Evolutionary conservation across 2,888 invertebrate species (phyloP).

Genomic region (Sphaerophoria taeniata): DNA sequence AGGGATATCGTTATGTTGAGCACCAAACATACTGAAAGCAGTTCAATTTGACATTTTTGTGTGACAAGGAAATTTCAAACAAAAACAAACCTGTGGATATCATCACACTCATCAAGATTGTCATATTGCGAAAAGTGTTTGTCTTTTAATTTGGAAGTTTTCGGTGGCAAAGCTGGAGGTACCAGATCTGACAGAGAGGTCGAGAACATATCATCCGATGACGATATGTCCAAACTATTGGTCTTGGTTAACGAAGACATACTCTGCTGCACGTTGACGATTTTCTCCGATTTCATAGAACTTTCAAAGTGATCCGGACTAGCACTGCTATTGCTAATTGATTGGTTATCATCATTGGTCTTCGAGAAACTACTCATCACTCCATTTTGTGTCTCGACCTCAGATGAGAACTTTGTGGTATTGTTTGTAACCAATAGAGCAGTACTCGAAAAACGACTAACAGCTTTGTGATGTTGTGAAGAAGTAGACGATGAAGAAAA

Average conservation of each 20-base stretch:
- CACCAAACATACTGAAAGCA: conserved; percentile 74
- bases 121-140: conserved; percentile 88
- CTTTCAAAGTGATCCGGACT: conserved; percentile 75
- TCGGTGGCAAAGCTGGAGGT: conserved; percentile 86
- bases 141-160: conserved; percentile 84
- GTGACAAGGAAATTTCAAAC: neutral
- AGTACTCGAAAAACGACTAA: conserved; percentile 68
- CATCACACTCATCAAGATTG: conserved; percentile 86
- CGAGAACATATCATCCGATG: conserved; percentile 74
- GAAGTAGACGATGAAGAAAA: conserved; percentile 37
- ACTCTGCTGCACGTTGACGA: conserved; percentile 75
- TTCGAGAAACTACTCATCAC: conserved; percentile 47
- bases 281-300: conserved; percentile 75
- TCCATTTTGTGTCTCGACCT: conserved; percentile 58
- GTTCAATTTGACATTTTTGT: neutral
- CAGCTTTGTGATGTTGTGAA: conserved; percentile 63
- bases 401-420: conserved; percentile 46
- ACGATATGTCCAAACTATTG: conserved; percentile 77
- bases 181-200: conserved; percentile 72
- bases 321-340: conserved; percentile 75
- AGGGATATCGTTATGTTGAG: conserved; percentile 82
- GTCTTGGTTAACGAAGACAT: conserved; percentile 76
- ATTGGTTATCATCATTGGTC: conserved; percentile 74
- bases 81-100: conserved; percentile 81
- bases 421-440: conserved; percentile 63